Percentiles rank a stretch among this genome's conserved stretches.
Evolutionary conservation across 2,888 invertebrate genomes (phyloP).

Genomic region (Ormyrus rosae): DNA sequence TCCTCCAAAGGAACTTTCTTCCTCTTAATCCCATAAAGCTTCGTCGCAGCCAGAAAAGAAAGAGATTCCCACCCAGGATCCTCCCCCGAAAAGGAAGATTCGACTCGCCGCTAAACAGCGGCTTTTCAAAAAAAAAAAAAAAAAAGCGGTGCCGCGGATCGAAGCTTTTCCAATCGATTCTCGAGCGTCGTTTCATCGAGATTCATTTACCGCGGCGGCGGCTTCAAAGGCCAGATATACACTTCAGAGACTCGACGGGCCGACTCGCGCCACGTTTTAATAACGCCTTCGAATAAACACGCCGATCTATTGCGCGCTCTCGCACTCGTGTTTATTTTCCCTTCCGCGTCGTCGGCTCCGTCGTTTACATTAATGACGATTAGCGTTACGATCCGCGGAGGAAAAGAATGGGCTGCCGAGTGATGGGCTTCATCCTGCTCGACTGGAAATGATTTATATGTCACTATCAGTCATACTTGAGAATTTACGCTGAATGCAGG

Average conservation of each 20-base stretch:
- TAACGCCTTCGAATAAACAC: constrained; percentile 28
- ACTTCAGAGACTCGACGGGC: constrained; percentile 9
- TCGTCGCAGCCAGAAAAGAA: too few species aligned
- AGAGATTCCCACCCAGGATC: not conserved
- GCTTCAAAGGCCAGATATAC: constrained; percentile 39
- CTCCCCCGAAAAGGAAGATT: not conserved
- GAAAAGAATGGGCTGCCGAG: not conserved
- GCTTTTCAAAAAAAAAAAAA: too few species aligned
- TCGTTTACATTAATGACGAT: constrained; percentile 7
- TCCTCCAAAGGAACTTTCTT: too few species aligned
- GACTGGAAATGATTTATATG: too few species aligned
- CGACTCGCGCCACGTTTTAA: constrained; percentile 1
- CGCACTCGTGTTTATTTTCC: constrained; percentile 4
- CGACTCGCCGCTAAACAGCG: too few species aligned
- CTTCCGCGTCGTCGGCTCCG: not conserved
- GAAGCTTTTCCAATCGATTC: constrained; percentile 20
- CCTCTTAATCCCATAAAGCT: too few species aligned
- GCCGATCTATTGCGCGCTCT: constrained; percentile 24
- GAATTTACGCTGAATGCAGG: too few species aligned
- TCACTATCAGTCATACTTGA: too few species aligned
- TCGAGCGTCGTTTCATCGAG: not conserved
- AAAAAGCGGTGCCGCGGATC: too few species aligned
- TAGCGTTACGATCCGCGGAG: not conserved
- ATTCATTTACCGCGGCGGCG: constrained; percentile 30
- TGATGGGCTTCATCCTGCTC: too few species aligned